A percentile compares a stretch with the other conserved stretches of the same genome.
These are phyloP conservation scores for Philotrypesis tridentata DNA, from an alignment of 1,140 invertebrate species.

Conservation along the genomic window DNA sequence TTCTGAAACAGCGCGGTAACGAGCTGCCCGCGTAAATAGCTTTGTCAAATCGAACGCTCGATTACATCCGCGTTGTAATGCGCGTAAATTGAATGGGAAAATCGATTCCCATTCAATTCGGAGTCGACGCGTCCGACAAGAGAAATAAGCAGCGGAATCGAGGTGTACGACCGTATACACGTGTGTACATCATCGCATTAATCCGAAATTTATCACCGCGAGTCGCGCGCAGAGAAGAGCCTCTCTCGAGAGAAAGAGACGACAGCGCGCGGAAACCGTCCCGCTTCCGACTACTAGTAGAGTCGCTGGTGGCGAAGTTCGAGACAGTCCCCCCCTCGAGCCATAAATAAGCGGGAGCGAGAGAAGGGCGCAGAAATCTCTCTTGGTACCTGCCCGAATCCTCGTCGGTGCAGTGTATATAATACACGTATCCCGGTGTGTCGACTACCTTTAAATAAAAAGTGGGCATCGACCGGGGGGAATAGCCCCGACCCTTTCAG, in stretches of 20 bases:
- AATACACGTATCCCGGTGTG: too few species aligned
- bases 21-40: too few species aligned
- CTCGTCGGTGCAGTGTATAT: too few species aligned
- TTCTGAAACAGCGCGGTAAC: too few species aligned
- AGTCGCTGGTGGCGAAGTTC: neutral
- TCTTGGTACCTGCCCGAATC: constrained; percentile 36
- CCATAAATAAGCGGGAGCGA: neutral
- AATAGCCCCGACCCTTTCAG: constrained; percentile 38
- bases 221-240: too few species aligned
- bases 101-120: too few species aligned
- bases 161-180: too few species aligned
- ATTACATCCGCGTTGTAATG: too few species aligned
- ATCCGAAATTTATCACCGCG: neutral
- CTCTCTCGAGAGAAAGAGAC: neutral
- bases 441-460: constrained; percentile 37
- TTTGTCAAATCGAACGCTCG: too few species aligned
- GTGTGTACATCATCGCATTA: neutral
- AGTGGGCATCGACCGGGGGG: constrained; percentile 36
- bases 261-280: neutral
- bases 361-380: neutral
- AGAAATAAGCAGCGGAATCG: too few species aligned
- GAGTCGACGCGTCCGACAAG: too few species aligned
- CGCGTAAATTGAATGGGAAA: too few species aligned
- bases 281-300: neutral
- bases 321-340: neutral